Evolutionary conservation across 30 jellyfish, hydroid and myxozoan species (phyloP).

Genomic region (Rhopilema esculentum): DNA sequence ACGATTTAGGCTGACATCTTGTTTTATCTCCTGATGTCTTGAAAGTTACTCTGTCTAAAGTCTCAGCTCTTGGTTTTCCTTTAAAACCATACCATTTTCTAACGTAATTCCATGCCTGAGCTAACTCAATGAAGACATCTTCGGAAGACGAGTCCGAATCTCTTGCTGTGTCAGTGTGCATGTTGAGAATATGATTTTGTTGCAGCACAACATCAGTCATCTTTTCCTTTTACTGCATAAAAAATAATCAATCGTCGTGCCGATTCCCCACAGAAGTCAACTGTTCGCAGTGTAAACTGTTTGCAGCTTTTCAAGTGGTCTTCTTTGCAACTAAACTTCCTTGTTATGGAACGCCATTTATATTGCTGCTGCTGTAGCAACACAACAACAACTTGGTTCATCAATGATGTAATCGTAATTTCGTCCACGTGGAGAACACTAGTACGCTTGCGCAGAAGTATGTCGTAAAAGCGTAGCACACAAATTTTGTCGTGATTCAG

Average conservation of each 20-base stretch:
- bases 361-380: constrained; percentile 9
- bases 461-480: neutral
- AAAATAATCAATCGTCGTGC: neutral
- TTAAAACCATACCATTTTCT: constrained; percentile 62
- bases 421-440: neutral
- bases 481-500: no score
- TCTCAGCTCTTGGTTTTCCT: neutral
- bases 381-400: constrained; percentile 6
- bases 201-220: constrained; percentile 43
- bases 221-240: neutral
- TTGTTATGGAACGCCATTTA: neutral
- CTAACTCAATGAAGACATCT: constrained; percentile 60
- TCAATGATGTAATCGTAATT: constrained; percentile 63
- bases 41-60: neutral
- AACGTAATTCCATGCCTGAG: constrained; percentile 57
- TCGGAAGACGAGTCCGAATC: constrained; percentile 69
- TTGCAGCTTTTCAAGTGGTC: neutral
- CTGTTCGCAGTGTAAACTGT: neutral
- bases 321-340: neutral
- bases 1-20: constrained; percentile 28
- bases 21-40: constrained; percentile 7
- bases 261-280: no score
- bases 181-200: constrained; percentile 21
- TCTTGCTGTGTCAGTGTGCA: constrained; percentile 31
- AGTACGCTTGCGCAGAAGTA: constrained; percentile 41